Evolutionary conservation across 2,888 invertebrate species (phyloP).

Genomic region (Disparrhopalites patrizii): DNA sequence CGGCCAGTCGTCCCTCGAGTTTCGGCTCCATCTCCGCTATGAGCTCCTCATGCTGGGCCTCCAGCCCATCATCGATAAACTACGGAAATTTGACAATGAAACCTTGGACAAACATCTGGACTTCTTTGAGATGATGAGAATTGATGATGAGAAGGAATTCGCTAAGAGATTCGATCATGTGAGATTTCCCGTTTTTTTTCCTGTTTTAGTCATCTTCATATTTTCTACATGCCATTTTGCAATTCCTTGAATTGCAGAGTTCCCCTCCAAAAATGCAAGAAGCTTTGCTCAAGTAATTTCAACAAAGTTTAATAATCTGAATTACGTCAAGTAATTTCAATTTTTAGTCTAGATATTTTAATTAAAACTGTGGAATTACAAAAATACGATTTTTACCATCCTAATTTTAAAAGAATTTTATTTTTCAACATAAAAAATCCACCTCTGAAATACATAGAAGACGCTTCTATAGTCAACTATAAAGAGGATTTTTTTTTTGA

Average conservation of each 20-base stretch:
- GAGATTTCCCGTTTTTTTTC: not conserved
- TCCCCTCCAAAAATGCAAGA: too few relatives aligned
- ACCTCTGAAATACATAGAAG: too few relatives aligned
- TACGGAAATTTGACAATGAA: constrained; percentile 87
- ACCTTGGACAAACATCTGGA: constrained; percentile 94
- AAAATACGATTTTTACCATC: too few relatives aligned
- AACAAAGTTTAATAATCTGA: too few relatives aligned
- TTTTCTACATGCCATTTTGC: not conserved
- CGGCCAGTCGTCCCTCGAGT: constrained; percentile 92
- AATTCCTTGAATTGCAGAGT: constrained; percentile 6
- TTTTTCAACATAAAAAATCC: too few relatives aligned
- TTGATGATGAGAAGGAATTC: constrained; percentile 92
- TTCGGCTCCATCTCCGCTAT: constrained; percentile 88
- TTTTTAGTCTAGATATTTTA: too few relatives aligned
- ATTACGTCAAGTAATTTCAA: too few relatives aligned
- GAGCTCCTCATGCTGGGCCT: constrained; percentile 96
- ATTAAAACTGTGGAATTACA: too few relatives aligned
- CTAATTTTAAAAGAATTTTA: too few relatives aligned
- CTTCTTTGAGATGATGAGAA: constrained; percentile 97
- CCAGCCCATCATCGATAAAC: constrained; percentile 89
- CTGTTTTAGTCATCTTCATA: not conserved
- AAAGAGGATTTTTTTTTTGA: too few relatives aligned
- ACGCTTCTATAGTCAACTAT: too few relatives aligned
- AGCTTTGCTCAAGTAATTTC: too few relatives aligned
- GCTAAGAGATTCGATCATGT: constrained; percentile 73